Evolutionary conservation across 2,113 vertebrate species (phyloP), one percentile per base, ranked within the genome.

Genomic region (Hydrolagus affinis): DNA sequence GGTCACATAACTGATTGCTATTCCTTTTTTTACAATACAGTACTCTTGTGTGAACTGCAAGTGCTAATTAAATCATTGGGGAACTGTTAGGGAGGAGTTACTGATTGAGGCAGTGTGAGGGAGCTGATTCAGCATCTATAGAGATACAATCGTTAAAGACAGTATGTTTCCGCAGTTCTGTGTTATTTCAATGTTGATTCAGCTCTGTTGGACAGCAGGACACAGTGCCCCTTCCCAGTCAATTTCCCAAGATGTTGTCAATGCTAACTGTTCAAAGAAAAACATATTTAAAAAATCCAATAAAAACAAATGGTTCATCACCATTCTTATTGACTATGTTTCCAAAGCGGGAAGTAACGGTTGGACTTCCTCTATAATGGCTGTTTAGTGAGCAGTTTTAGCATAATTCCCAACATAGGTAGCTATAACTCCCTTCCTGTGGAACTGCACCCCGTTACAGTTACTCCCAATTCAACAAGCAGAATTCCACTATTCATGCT

Each of bases 261-360:
- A 17, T 68, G 11, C 60, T 19, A 8, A 32, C 8, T 11, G 60
- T 17, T 30, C 60, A 83, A 83, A 32, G 14, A 83, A 83, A 68
- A 83, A 44, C 44, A 68, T 66, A 83, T 83, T n/a, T 83, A 60
- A 83, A 66, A 66, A 66, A 66, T 66, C 57, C 60, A 66, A 68
- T 17, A 80, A 25, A 80, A 80, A 25, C 64, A 64, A 77, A 56
- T 75, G 21, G 73, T 75, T n/a, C 44, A 56, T 17, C 28, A 0
- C 15, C 2, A 19, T 56, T 56, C 17, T 30, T 75, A 44, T 44
- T 44, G 11, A 56, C 14, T 44, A 12, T 75, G 32, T 75, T 56
- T 44, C 21, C 21, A 21, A 56, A 75, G 56, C 17, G 8, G 9
- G 0, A 56, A 10, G 73, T 75, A 2, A 57, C 19, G n/a, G 73